phyloP scores from a whole-genome alignment of 2,888 invertebrate genomes.

The Sycophila texana region DNA sequence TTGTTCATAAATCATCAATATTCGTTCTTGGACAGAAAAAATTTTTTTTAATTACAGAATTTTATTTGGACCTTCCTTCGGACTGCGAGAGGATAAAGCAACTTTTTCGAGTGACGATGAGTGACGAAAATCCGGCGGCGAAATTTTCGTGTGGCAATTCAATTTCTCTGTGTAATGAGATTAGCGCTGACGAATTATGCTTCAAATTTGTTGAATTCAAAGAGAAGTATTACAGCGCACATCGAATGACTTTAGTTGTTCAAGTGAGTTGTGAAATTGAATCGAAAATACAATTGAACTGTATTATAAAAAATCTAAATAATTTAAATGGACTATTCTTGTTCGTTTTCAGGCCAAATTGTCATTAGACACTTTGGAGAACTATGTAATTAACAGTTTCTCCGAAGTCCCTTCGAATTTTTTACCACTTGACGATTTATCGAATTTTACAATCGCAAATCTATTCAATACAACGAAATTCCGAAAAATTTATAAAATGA shows the following conservation, averaged over 20 bases:
- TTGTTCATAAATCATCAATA: background rate
- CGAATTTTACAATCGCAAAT: constrained; percentile 74
- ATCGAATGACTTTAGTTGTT: constrained; percentile 91
- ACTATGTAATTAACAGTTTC: constrained; percentile 82
- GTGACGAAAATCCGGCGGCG: constrained; percentile 82
- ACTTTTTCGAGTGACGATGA: constrained; percentile 77
- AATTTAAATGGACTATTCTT: background rate
- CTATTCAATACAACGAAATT: constrained; percentile 82
- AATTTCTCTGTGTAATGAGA: constrained; percentile 82
- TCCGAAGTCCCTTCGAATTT: constrained; percentile 83
- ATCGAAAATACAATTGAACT: background rate
- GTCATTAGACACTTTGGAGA: constrained; percentile 81
- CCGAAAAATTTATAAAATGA: constrained; percentile 83
- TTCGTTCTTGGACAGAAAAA: background rate
- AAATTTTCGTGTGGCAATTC: constrained; percentile 92
- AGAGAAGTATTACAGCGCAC: constrained; percentile 87
- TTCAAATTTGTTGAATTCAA: constrained; percentile 84
- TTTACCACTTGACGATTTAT: constrained; percentile 80
- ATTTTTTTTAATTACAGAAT: constrained; percentile 79
- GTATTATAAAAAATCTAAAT: background rate
- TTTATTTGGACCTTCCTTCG: constrained; percentile 86
- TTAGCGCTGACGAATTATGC: constrained; percentile 83
- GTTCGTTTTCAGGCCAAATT: constrained; percentile 76
- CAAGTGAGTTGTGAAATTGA: constrained; percentile 75
- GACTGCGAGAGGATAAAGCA: constrained; percentile 87